These are phyloP conservation scores for Hydrotaea cyrtoneurina DNA, from an alignment of 2,888 invertebrate genomes.

Conservation along the genomic window DNA sequence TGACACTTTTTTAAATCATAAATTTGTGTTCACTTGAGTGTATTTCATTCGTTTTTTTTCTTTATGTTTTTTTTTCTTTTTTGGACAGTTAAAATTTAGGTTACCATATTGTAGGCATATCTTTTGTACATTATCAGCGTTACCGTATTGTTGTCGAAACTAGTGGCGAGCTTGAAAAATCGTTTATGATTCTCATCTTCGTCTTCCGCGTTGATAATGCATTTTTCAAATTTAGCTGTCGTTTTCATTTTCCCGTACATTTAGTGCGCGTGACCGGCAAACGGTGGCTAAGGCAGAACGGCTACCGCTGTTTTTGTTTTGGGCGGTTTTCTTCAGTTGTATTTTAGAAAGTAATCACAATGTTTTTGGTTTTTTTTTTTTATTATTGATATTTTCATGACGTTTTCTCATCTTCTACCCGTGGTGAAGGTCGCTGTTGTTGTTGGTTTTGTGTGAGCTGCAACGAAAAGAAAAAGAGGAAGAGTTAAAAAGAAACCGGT, in stretches of 20 bases:
- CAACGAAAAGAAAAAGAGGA: slow-evolving; percentile 46
- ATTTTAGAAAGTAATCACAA: slow-evolving; percentile 62
- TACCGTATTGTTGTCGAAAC: slow-evolving; percentile 29
- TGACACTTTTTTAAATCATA: slow-evolving; percentile 53
- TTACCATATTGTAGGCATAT: slow-evolving; percentile 69
- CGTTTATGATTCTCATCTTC: slow-evolving; percentile 76
- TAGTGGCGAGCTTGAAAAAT: slow-evolving; percentile 56
- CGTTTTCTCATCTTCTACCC: slow-evolving; percentile 46
- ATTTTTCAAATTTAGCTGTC: slow-evolving; percentile 73
- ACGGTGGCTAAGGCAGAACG: neutral
- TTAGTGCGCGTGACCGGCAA: slow-evolving; percentile 15
- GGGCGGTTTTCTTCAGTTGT: neutral
- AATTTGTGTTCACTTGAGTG: slow-evolving; percentile 16
- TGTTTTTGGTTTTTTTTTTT: too few relatives aligned
- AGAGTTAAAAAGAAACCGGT: slow-evolving; percentile 47
- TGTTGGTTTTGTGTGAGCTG: slow-evolving; percentile 39
- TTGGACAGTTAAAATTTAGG: slow-evolving; percentile 59
- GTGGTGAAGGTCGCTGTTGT: slow-evolving; percentile 59
- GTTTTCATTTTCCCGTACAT: slow-evolving; percentile 61
- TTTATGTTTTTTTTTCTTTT: neutral
- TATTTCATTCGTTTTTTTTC: slow-evolving; percentile 14
- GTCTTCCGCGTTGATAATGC: slow-evolving; percentile 78
- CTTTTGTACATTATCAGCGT: slow-evolving; percentile 67
- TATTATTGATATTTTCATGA: slow-evolving; percentile 51
- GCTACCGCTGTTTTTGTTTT: slow-evolving; percentile 16